These are phyloP conservation scores for Parnassius mnemosyne DNA, from an alignment of 2,888 invertebrate species.

Conservation along the genomic window DNA sequence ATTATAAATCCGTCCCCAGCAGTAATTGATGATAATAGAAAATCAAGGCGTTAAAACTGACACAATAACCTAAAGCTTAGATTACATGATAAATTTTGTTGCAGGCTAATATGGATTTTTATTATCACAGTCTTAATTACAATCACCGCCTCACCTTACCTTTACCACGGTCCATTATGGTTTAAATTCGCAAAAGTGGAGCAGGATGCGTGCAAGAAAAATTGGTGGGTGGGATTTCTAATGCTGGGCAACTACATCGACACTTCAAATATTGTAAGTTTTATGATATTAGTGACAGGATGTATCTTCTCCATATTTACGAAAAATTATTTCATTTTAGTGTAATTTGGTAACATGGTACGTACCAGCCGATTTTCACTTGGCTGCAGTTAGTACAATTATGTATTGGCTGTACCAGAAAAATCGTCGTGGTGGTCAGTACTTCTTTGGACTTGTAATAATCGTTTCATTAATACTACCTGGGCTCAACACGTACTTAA, in stretches of 20 bases:
- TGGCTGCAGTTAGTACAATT: conserved; percentile 33
- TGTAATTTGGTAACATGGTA: conserved; percentile 41
- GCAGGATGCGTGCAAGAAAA: conserved; percentile 32
- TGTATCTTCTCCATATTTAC: not conserved
- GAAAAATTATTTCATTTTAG: conserved; percentile 30
- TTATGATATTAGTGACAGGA: no score
- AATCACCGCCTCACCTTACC: not conserved
- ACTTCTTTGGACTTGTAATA: conserved; percentile 23
- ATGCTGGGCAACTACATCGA: conserved; percentile 41
- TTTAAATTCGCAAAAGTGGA: conserved; percentile 25
- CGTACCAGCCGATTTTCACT: conserved; percentile 41
- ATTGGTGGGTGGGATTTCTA: conserved; percentile 42
- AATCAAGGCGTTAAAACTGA: no score
- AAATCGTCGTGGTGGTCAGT: conserved; percentile 28
- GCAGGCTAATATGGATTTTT: conserved; percentile 34
- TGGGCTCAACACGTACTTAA: conserved; percentile 27
- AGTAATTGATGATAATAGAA: no score
- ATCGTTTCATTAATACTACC: conserved; percentile 27
- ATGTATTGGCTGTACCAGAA: conserved; percentile 35
- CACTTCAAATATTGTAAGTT: conserved; percentile 33
- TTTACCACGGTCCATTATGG: conserved; percentile 40
- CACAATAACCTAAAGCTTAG: no score
- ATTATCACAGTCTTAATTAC: conserved; percentile 21
- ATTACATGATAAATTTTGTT: not conserved
- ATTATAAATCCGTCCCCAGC: no score